Base-by-base conservation (phyloP, 2,888 invertebrate species). In the Spodoptera picta region DNA sequence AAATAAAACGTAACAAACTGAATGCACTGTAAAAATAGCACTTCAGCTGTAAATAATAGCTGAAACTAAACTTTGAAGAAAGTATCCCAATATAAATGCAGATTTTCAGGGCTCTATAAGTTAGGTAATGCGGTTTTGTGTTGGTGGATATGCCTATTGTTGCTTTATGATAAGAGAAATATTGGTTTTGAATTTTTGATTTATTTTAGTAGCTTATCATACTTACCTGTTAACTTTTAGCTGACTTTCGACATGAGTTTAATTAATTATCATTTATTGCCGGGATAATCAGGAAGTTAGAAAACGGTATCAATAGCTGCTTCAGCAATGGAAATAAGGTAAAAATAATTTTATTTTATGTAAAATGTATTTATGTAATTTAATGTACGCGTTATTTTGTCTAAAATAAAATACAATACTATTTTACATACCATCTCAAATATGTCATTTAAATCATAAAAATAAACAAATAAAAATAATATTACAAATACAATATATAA, bases 1-100 rank as follows among this genome's bases (percentile, higher is more conserved):
- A 50, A 60, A 73, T 55, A 49, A 27, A 12, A 47, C 6, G 5
- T 14, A 57, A 60, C 52, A 48, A 31, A 48, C 24, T n/a, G 48
- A 52, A 62, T 64, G 59, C 56, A 55, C 50, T 31, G 43, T 51
- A 72, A 54, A 64, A 66, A 73, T 64, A 72, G 53, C 63, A 54
- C 46, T 31, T 51, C 41, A 48, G 3, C 49, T 2, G 42, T 49
- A 57, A 27, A 36, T 19, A 41, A 67, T 36, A 23, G 62, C 44
- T 36, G 36, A 36, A 36, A 36, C 36, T 9, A 12, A 77, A 75
- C 42, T 75, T 72, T 65, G 48, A 55, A 43, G 51, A 50, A 67
- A 72, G 27, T 63, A 56, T 63, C 49, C 58, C 53, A 66, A 19
- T 57, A 57, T 60, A 59, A 72, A 57, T 10, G 45, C 23, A 50